These are phyloP conservation scores for Felis chaus DNA, from an alignment of 2,113 vertebrate species.

Conservation along the genomic window DNA sequence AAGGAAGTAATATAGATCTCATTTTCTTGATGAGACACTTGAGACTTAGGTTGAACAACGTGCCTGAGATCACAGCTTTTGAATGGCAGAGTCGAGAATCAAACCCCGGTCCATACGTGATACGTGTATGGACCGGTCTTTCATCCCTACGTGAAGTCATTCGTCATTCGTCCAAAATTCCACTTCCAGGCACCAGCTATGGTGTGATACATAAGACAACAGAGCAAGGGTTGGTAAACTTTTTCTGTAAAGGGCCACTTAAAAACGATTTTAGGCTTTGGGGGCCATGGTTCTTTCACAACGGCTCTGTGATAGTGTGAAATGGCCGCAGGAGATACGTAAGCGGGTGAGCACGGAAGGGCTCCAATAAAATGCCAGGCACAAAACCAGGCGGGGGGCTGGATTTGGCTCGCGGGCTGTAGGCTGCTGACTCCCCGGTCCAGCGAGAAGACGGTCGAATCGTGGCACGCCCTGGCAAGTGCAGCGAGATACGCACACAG, in stretches of 20 bases:
- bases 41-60: background rate
- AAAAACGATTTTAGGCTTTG: background rate
- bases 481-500: background rate
- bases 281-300: background rate
- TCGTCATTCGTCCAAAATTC: background rate
- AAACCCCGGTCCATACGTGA: background rate
- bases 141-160: background rate
- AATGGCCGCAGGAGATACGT: background rate
- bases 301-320: background rate
- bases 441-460: background rate
- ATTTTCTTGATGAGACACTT: background rate
- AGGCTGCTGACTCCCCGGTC: background rate
- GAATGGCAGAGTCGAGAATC: background rate
- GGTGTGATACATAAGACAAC: background rate
- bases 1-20: background rate
- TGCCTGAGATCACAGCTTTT: background rate
- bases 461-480: background rate
- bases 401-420: background rate
- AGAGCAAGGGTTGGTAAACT: background rate
- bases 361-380: background rate
- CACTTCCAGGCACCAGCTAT: background rate
- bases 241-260: background rate
- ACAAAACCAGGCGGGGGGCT: background rate
- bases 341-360: background rate
- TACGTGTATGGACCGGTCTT: background rate